Percentiles rank a stretch among this genome's conserved stretches.
phyloP scores from a whole-genome alignment of 2,888 invertebrate genomes.

The Heliconius ismenius region DNA sequence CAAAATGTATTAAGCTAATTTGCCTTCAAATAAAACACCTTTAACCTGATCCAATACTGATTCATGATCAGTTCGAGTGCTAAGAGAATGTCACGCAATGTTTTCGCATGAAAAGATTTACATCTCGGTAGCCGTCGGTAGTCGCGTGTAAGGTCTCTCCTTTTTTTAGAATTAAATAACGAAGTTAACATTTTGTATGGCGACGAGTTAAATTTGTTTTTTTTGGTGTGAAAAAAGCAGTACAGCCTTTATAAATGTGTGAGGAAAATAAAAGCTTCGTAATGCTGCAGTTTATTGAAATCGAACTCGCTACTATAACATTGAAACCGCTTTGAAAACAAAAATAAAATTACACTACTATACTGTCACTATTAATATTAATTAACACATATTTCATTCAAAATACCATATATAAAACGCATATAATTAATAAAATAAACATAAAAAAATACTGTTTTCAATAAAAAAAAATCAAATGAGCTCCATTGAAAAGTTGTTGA shows the following conservation, averaged over 20 bases:
- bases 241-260: neutral
- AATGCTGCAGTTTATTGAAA: neutral
- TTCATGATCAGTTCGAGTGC: slow-evolving; percentile 49
- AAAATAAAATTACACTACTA: neutral
- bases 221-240: neutral
- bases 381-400: neutral
- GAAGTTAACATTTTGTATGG: slow-evolving; percentile 20
- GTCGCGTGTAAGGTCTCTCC: slow-evolving; percentile 63
- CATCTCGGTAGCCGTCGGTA: slow-evolving; percentile 50
- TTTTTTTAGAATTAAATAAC: slow-evolving; percentile 21
- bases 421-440: slow-evolving; percentile 3
- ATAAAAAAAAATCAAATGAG: slow-evolving; percentile 11
- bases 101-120: slow-evolving; percentile 72
- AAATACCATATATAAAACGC: neutral
- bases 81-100: slow-evolving; percentile 53
- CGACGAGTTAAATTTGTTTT: slow-evolving; percentile 1
- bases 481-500: slow-evolving; percentile 22
- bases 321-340: neutral
- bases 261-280: neutral
- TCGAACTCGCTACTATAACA: neutral
- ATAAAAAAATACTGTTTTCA: neutral
- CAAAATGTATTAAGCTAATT: slow-evolving; percentile 19
- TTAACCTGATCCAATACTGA: slow-evolving; percentile 21
- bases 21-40: slow-evolving; percentile 20
- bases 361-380: neutral